These are phyloP conservation scores for Tenebrosternarchus preto DNA, from an alignment of 2,113 vertebrate genomes.

Conservation along the genomic window DNA sequence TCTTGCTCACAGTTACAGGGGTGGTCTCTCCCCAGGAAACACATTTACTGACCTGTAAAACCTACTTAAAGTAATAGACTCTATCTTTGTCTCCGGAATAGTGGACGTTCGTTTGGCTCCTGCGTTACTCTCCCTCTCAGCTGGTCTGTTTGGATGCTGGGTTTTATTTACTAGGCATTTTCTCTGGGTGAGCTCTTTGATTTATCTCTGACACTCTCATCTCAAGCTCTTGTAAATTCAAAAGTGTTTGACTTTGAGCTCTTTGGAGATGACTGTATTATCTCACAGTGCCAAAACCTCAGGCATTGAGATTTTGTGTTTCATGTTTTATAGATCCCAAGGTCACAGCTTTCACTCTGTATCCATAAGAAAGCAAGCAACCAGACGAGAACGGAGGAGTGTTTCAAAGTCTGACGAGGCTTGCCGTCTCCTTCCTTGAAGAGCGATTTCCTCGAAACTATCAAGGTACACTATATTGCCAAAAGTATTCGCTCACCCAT, in stretches of 20 bases:
- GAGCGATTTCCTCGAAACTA: constrained; percentile 10
- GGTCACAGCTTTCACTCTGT: constrained; percentile 23
- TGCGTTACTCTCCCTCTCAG: neutral
- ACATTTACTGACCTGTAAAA: constrained; percentile 59
- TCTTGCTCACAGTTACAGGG: constrained; percentile 50
- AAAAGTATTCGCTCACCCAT: too few species aligned
- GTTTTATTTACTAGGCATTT: constrained; percentile 38
- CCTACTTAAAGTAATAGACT: constrained; percentile 60
- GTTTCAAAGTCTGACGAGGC: constrained; percentile 33
- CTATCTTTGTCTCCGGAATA: constrained; percentile 51
- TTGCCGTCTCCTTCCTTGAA: neutral
- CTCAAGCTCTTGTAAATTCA: constrained; percentile 12
- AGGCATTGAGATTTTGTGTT: constrained; percentile 43
- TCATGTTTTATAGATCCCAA: constrained; percentile 45
- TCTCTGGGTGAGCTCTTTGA: constrained; percentile 22
- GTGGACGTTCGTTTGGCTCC: constrained; percentile 39
- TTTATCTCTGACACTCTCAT: constrained; percentile 33
- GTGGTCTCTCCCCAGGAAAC: constrained; percentile 49
- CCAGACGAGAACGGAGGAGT: constrained; percentile 14
- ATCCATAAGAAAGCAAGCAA: constrained; percentile 36
- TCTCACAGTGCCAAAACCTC: constrained; percentile 31
- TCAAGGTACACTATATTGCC: constrained; percentile 1
- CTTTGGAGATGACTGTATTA: constrained; percentile 45
- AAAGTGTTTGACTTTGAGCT: constrained; percentile 31
- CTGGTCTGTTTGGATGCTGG: constrained; percentile 27